Evolutionary conservation across 2,888 invertebrate species (phyloP).

Genomic region (Pandemis corylana): DNA sequence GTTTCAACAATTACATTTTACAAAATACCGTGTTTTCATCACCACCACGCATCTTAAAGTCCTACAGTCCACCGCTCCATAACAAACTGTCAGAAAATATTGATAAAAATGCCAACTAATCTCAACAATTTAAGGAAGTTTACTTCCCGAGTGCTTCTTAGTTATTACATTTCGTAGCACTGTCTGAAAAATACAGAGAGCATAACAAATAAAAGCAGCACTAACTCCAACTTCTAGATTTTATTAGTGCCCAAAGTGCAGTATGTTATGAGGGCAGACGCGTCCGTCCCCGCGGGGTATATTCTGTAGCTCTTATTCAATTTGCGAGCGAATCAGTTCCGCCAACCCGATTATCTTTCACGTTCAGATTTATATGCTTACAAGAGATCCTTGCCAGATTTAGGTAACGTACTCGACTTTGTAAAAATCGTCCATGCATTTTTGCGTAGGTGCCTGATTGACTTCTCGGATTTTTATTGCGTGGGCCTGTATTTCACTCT

Average conservation of each 20-base stretch:
- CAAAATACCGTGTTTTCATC: too few relatives aligned
- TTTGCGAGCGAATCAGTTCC: slow-evolving; percentile 82
- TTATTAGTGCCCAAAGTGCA: slow-evolving; percentile 40
- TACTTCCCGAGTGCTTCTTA: background rate
- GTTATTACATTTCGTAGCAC: background rate
- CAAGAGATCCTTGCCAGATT: slow-evolving; percentile 68
- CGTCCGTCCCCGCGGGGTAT: slow-evolving; percentile 37
- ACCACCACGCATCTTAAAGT: too few relatives aligned
- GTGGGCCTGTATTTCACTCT: slow-evolving; percentile 13
- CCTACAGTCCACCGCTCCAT: too few relatives aligned
- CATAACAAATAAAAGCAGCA: slow-evolving; percentile 22
- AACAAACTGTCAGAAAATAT: background rate
- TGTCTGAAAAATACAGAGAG: slow-evolving; percentile 3
- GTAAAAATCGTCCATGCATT: slow-evolving; percentile 14
- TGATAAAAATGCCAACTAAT: background rate
- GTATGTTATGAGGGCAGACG: slow-evolving; percentile 54
- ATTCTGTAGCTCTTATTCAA: slow-evolving; percentile 79
- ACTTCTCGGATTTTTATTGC: slow-evolving; percentile 23
- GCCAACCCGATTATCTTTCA: slow-evolving; percentile 81
- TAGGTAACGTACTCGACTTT: slow-evolving; percentile 45
- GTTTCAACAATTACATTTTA: too few relatives aligned
- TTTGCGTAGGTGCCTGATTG: slow-evolving; percentile 23
- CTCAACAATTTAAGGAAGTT: background rate
- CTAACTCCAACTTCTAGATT: slow-evolving; percentile 37
- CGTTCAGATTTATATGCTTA: slow-evolving; percentile 78